Percentiles rank a stretch among this genome's conserved stretches.
Evolutionary conservation across 2,113 vertebrate genomes (phyloP).

Genomic region (Gorsachius goisagi): DNA sequence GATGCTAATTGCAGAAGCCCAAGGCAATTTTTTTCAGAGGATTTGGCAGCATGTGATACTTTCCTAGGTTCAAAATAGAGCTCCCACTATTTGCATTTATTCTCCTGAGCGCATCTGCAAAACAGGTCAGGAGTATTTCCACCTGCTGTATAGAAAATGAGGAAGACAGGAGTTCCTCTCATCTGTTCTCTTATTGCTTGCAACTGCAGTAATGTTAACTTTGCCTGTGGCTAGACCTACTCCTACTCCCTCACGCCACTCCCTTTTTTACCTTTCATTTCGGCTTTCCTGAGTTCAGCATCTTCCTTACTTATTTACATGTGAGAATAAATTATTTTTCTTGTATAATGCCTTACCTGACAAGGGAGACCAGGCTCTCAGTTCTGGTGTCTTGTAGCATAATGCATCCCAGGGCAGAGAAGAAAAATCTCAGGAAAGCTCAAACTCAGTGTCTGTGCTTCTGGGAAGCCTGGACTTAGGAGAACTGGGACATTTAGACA

Average conservation of each 20-base stretch:
- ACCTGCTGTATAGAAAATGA: background rate
- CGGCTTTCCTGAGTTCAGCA: background rate
- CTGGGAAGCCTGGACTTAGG: background rate
- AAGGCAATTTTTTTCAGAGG: background rate
- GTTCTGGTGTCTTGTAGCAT: background rate
- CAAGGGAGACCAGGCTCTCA: background rate
- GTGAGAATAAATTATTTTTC: background rate
- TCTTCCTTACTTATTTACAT: background rate
- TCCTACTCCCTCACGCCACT: background rate
- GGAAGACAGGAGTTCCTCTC: background rate
- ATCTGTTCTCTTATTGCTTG: background rate
- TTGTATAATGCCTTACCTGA: background rate
- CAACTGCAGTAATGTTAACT: background rate
- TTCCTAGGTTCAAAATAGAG: background rate
- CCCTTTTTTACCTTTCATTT: background rate
- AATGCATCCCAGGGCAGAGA: background rate
- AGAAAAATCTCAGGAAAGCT: background rate
- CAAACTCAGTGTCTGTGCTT: background rate
- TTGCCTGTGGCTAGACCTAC: background rate
- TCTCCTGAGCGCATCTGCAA: background rate
- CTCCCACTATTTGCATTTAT: background rate
- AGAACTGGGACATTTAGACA: background rate
- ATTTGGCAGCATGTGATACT: background rate
- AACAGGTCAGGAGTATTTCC: rapidly evolving
- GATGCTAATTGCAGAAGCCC: background rate